A percentile compares a stretch with the other conserved stretches of the same genome.
Evolutionary conservation across 2,797 vertebrate species (phyloP).

Genomic region (Taenioides sp.): DNA sequence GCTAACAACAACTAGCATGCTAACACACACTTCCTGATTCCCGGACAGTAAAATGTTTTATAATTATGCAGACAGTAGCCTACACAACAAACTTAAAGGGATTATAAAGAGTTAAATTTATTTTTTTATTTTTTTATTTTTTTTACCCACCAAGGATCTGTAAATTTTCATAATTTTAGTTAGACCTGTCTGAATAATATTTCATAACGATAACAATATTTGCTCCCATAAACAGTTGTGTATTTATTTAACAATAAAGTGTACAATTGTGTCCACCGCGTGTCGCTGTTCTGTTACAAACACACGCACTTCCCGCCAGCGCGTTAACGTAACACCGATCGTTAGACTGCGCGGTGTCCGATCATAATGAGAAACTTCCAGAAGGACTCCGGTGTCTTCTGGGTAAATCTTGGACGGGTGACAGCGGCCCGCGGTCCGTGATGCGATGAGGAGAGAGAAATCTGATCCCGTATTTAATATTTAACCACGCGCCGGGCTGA

Average conservation of each 20-base stretch:
- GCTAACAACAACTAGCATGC: no score
- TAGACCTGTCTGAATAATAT: no score
- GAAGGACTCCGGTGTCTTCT: constrained; percentile 3
- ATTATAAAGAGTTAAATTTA: no score
- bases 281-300: constrained; percentile 9
- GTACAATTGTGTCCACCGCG: constrained; percentile 11
- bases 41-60: no score
- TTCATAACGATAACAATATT: no score
- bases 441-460: constrained; percentile 23
- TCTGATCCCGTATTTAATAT: constrained; percentile 65
- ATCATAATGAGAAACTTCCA: constrained; percentile 9
- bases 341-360: not conserved
- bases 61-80: no score
- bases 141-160: not conserved
- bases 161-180: not conserved
- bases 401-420: constrained; percentile 3
- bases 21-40: no score
- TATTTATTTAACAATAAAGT: constrained; percentile 8
- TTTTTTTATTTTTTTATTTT: no score
- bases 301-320: no score
- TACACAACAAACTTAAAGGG: no score
- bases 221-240: not conserved
- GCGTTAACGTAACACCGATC: not conserved
- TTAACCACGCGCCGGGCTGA: constrained; percentile 52
- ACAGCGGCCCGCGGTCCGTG: not conserved